A percentile compares a stretch with the other conserved stretches of the same genome.
Evolutionary conservation across 2,888 invertebrate genomes (phyloP).

Genomic region (Bursaphelenchus okinawaensis): DNA sequence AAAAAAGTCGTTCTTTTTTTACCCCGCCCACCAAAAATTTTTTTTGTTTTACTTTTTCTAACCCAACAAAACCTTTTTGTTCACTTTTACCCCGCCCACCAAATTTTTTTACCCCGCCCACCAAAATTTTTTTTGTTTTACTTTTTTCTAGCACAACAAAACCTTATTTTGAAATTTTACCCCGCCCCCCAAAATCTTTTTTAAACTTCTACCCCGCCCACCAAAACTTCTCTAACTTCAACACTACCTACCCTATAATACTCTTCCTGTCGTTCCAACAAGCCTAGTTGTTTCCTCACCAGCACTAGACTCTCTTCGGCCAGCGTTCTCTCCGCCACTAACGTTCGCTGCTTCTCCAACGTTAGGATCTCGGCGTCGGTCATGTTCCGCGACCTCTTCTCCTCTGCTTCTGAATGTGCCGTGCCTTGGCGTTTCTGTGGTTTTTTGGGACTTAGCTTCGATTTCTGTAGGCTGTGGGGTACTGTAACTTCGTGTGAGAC

Average conservation of each 20-base stretch:
- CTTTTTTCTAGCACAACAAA: too few species aligned
- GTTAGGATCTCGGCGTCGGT: neutral
- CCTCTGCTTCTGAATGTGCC: neutral
- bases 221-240: neutral
- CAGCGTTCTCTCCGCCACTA: conserved; percentile 1
- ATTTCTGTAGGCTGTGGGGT: neutral
- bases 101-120: too few species aligned
- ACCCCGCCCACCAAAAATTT: too few species aligned
- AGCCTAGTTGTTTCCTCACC: conserved; percentile 3
- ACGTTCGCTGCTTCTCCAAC: conserved; percentile 9
- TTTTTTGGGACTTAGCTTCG: neutral
- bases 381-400: neutral
- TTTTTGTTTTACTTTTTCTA: too few species aligned
- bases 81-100: too few species aligned
- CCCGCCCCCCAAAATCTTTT: too few species aligned
- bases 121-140: too few species aligned
- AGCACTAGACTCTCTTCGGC: conserved; percentile 10
- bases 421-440: neutral
- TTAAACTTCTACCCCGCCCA: too few species aligned
- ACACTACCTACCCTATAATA: conserved; percentile 1
- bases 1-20: too few species aligned
- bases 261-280: conserved; percentile 3
- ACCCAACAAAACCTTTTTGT: too few species aligned
- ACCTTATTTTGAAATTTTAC: too few species aligned
- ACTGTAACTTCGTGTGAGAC: neutral